Evolutionary conservation across 2,888 invertebrate genomes (phyloP).

Genomic region (Venustoraphidia nigricollis): DNA sequence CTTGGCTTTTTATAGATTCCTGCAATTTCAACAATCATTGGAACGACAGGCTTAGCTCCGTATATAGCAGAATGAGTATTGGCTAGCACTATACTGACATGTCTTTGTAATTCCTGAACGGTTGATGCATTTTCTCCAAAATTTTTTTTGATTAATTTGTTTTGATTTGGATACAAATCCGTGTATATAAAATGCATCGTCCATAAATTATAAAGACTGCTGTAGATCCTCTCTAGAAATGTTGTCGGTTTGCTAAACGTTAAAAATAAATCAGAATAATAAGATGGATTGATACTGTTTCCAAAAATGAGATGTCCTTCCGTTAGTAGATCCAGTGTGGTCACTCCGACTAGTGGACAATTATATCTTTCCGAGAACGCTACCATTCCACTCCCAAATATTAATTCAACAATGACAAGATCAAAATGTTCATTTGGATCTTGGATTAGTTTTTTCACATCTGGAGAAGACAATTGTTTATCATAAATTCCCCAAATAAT

Average conservation of each 20-base stretch:
- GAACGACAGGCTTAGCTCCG: constrained; percentile 23
- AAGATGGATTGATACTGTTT: constrained; percentile 13
- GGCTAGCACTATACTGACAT: constrained; percentile 22
- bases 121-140: constrained; percentile 6
- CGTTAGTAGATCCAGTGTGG: constrained; percentile 5
- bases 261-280: constrained; percentile 7
- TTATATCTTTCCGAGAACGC: constrained; percentile 16
- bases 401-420: constrained; percentile 15
- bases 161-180: constrained; percentile 6
- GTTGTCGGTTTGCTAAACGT: background rate
- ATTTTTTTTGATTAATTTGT: constrained; percentile 8
- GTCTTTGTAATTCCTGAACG: constrained; percentile 11
- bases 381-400: constrained; percentile 9
- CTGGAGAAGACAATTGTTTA: constrained; percentile 7
- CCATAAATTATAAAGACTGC: constrained; percentile 1
- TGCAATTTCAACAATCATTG: constrained; percentile 23
- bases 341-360: constrained; percentile 15
- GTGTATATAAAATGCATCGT: constrained; percentile 4
- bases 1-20: constrained; percentile 24
- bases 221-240: constrained; percentile 1
- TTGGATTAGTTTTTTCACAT: constrained; percentile 6
- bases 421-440: constrained; percentile 16
- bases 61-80: constrained; percentile 24
- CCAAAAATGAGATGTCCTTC: constrained; percentile 7
- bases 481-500: constrained; percentile 5